Base-by-base conservation (phyloP, 2,888 invertebrate genomes). In the Melipona bicolor region DNA sequence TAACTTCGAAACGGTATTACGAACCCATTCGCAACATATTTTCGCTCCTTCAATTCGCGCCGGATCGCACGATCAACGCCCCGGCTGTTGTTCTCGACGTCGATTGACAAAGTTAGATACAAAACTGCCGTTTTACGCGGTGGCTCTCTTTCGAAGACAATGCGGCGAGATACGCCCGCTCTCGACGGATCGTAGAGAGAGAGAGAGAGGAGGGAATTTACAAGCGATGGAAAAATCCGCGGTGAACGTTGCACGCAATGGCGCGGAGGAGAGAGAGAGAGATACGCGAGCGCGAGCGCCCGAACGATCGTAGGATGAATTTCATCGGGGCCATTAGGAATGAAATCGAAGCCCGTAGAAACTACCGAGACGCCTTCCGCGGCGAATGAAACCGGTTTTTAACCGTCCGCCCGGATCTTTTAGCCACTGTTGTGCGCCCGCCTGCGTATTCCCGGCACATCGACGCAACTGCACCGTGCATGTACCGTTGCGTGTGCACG, bases 281-380 rank as follows among this genome's bases (percentile, higher is more conserved):
- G 43, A 82, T 61, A 77, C 27, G 62, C 72, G 24, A 59, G 61
- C 75, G 69, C 32, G 27, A 61, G 50, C 27, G 13, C 24, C 24
- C 78, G 76, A 59, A 77, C 74, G 69, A 17, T 73, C 87, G 83
- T 87, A 84, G 88, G 88, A 91, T 91, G 90, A 91, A 91, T 92
- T 90, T 91, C 91, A 90, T 88, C 88, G 88, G 88, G 81, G 84
- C 87, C 84, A 91, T 91, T 91, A 90, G 89, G 89, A 90, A 88
- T 84, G 91, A 92, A 92, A 91, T 91, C 90, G 87, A 91, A 89
- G 87, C 87, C 84, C 86, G 90, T 87, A 88, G 88, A 91, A 91
- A 91, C 89, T 89, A 89, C 88, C 90, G 88, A 88, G 88, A 87
- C 87, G 88, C 89, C 87, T 91, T 89, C 83, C 89, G 89, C 85